phyloP scores from a whole-genome alignment of 2,113 vertebrate species.

The Hemiprocne comata region DNA sequence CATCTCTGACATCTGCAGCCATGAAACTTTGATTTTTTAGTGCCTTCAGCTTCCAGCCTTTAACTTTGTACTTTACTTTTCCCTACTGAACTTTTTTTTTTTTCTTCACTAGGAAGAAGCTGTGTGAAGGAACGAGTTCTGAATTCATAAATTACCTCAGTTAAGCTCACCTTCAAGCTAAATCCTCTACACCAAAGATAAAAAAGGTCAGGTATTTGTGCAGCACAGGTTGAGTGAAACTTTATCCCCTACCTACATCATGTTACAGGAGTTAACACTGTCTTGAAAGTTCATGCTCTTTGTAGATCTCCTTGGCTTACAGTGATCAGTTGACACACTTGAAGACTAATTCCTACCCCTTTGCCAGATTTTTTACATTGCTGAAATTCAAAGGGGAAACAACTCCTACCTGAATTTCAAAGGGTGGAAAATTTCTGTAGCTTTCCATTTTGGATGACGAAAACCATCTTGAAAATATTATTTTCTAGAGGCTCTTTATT shows the following conservation, averaged over 20 bases:
- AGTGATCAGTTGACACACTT: background rate
- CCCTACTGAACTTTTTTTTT: background rate
- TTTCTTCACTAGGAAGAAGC: background rate
- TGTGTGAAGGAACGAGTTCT: background rate
- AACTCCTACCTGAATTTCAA: background rate
- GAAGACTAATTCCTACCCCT: background rate
- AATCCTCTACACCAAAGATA: background rate
- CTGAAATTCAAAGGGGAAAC: background rate
- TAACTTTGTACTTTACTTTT: background rate
- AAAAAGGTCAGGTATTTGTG: background rate
- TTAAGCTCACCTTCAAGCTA: slow-evolving; percentile 14
- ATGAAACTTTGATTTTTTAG: background rate
- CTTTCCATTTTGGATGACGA: background rate
- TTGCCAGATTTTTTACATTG: background rate
- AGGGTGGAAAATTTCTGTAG: background rate
- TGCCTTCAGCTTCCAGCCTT: background rate
- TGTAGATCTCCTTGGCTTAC: background rate
- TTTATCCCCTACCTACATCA: background rate
- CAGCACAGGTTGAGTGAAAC: background rate
- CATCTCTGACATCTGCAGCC: background rate
- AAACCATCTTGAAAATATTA: background rate
- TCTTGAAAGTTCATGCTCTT: background rate
- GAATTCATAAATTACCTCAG: background rate
- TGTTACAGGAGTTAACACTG: background rate
- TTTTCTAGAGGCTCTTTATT: background rate